Conservation (phyloP, 2,113 vertebrate species). For the Elgaria multicarinata region DNA sequence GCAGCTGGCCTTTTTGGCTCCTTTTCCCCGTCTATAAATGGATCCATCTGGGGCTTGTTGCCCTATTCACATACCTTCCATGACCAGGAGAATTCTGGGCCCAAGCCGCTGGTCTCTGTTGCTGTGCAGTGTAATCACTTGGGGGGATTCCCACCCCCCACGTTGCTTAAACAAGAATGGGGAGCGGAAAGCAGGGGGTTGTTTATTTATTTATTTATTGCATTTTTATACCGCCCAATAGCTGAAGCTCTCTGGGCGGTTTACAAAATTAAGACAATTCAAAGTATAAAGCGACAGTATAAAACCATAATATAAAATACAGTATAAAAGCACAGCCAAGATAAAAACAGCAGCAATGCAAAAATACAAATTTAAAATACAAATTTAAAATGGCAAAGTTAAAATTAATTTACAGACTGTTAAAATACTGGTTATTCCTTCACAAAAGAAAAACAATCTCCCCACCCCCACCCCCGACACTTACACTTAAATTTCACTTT, state of each 20-base stretch:
- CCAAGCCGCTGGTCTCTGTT: not conserved
- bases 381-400: too few relatives aligned
- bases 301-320: too few relatives aligned
- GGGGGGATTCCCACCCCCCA: not conserved
- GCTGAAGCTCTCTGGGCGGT: too few relatives aligned
- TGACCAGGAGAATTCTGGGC: not conserved
- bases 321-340: too few relatives aligned
- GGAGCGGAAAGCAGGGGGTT: not conserved
- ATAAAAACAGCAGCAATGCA: too few relatives aligned
- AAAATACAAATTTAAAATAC: too few relatives aligned
- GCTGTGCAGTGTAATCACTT: not conserved
- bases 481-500: not conserved
- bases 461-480: not conserved
- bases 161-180: not conserved
- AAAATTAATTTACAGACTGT: too few relatives aligned
- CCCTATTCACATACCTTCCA: not conserved
- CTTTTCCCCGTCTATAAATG: constrained; percentile 28
- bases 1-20: constrained; percentile 31
- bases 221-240: too few relatives aligned
- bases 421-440: not conserved
- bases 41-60: constrained; percentile 5
- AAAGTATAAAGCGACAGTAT: too few relatives aligned
- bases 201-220: too few relatives aligned
- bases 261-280: too few relatives aligned
- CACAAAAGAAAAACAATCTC: not conserved